phyloP scores from a whole-genome alignment of 2,888 invertebrate genomes.

The Hirtodrosophila confusa region DNA sequence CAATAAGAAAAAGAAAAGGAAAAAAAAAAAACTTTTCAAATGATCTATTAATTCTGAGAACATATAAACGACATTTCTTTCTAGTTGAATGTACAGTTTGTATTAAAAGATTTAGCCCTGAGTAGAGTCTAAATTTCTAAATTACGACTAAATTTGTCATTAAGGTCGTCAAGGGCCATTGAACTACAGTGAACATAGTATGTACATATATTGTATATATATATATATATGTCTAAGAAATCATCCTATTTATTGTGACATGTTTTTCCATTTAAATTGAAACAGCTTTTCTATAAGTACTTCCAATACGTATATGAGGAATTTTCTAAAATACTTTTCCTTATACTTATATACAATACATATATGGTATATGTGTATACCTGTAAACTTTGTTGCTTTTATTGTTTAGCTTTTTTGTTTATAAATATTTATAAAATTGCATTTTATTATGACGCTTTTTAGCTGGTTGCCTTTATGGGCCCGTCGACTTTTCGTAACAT shows the following conservation, averaged over 20 bases:
- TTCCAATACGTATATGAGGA: too few species aligned
- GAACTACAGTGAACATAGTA: conserved; percentile 16
- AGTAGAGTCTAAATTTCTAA: conserved; percentile 12
- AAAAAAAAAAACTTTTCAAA: neutral
- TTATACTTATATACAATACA: too few species aligned
- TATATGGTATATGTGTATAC: too few species aligned
- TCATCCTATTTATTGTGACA: neutral
- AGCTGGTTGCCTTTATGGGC: conserved; percentile 3
- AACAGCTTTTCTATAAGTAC: conserved; percentile 3
- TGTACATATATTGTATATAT: neutral
- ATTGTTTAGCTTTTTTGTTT: conserved; percentile 7
- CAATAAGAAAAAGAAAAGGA: too few species aligned
- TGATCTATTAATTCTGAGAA: conserved; percentile 10
- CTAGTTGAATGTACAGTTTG: neutral
- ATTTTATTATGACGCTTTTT: conserved; percentile 21
- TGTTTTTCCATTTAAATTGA: too few species aligned
- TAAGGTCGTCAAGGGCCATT: conserved; percentile 24
- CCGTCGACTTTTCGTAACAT: conserved; percentile 7
- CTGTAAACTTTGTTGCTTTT: neutral
- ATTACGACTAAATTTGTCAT: neutral
- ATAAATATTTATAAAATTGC: conserved; percentile 2
- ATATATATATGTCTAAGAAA: conserved; percentile 1
- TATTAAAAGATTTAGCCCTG: conserved; percentile 15
- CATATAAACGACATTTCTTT: neutral
- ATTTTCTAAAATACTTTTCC: too few species aligned